These are phyloP conservation scores for Scophthalmus maximus DNA, from an alignment of 2,113 vertebrate genomes.

Conservation along the genomic window DNA sequence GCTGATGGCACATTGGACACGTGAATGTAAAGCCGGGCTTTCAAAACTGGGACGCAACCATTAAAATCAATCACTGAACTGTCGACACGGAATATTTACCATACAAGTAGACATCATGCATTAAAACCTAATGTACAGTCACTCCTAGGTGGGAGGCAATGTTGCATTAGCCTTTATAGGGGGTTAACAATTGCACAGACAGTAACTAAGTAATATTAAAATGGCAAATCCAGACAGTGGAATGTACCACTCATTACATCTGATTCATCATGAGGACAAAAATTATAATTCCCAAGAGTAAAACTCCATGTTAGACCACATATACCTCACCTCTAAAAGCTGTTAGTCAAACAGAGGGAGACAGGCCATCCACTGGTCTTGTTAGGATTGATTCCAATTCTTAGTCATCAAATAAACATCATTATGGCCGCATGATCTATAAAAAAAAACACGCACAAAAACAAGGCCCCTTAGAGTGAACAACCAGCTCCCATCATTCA, in stretches of 20 bases:
- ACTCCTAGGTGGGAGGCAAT: too few species aligned
- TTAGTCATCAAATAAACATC: too few species aligned
- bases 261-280: too few species aligned
- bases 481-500: slow-evolving; percentile 31
- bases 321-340: too few species aligned
- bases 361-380: slow-evolving; percentile 18
- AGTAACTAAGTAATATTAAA: too few species aligned
- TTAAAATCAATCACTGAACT: background rate
- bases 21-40: background rate
- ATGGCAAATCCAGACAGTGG: too few species aligned
- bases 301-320: too few species aligned
- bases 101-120: background rate
- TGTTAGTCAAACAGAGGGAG: slow-evolving; percentile 36
- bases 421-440: slow-evolving; percentile 21
- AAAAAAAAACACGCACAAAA: slow-evolving; percentile 33
- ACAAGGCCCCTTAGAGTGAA: slow-evolving; percentile 15
- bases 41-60: background rate
- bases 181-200: too few species aligned
- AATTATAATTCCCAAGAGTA: too few species aligned
- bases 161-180: too few species aligned
- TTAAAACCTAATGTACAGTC: background rate
- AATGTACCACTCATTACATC: too few species aligned
- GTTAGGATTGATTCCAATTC: too few species aligned
- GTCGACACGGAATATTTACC: background rate
- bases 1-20: background rate